Evolutionary conservation across 2,888 invertebrate species (phyloP), one percentile per base, ranked within the genome.

Genomic region (Rosalia funebris): DNA sequence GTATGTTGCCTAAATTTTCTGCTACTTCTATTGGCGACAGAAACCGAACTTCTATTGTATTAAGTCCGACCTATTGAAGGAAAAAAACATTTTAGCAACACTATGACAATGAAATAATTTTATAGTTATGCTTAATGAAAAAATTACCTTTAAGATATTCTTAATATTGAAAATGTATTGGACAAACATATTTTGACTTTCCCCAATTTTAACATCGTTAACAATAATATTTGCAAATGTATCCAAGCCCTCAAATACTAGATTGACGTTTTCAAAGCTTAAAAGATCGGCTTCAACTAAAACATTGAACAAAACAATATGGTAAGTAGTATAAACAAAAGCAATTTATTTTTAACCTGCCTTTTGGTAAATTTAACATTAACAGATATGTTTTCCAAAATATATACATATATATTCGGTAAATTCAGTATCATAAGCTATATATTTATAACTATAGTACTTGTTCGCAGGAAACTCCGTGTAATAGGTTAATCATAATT

Each of bases 181-280:
- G 3, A 91, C 83, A 79, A 96, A 96, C 96, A 96, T 96, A 78
- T 96, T 96, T 66, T 89, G 83, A 0, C 90, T 87, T 20, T 77
- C 76, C 0, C 90, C 92, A 36, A 95, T 76, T 0, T 82, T 75
- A 15, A 83, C 72, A 10, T 84, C 86, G 80, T 98, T 98, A 9
- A 98, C 63, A 70, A 82, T 84, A 39, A 97, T 83, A n/a, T 82
- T 85, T 1, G 93, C 85, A 59, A 93, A 85, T 0, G 96, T 96
- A 78, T 98, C 97, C 42, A 98, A 79, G 1, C 97, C 97, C 71
- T 95, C 87, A 58, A 94, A 89, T 2, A 92, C 88, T 56, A 97
- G 77, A 65, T 84, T 77, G 9, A 86, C 72, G 57, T 81, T 79
- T 20, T 80, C 75, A 66, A 74, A 75, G 56, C 73, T 68, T 44